Evolutionary conservation across 2,113 vertebrate genomes (phyloP), one percentile per base, ranked within the genome.

Genomic region (Cyanoramphus novaezelandiae): DNA sequence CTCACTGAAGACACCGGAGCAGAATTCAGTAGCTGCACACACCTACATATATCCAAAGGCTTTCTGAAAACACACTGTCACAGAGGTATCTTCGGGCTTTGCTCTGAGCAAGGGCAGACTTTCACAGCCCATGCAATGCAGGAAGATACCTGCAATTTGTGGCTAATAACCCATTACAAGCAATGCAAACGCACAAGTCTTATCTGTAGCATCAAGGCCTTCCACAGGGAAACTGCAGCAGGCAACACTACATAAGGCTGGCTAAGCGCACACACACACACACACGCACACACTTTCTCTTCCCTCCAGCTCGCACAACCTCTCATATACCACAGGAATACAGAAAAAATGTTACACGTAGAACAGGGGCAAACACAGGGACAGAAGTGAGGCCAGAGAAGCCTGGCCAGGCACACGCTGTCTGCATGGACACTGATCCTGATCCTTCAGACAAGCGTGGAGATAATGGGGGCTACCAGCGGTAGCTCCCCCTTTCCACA

Each of bases 261-360:
- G 47, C 47, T 12, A 25, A 11, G 24, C 0, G 1, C 20, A 55
- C 14, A 28, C 19, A 50, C 10, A 25, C 11, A 28, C 0, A 2
- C 19, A 50, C 13, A 28, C 19, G 44, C 10, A 27, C 13, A 35
- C 19, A 8, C 23, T 37, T 53, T 29, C 19, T n/a, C 23, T 35
- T 39, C 29, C 23, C n/a, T 64, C 28, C 33, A 81, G 39, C 33
- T 59, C 47, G n/a, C 13, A 47, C 23, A 19, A 67, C 28, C 83
- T 60, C 55, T n/a, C 6, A 19, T 1, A 7, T 17, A 15, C 17
- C 44, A 21, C 0, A 37, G 59, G 24, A 82, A 78, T 2, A 25
- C 7, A 49, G 31, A 41, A 72, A 47, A 47, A 81, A 63, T 47
- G 37, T 57, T 47, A 35, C 44, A 28, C 14, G 59, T 53, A 13